Conservation (phyloP, 1,140 invertebrate species). For the Riptortus pedestris region DNA sequence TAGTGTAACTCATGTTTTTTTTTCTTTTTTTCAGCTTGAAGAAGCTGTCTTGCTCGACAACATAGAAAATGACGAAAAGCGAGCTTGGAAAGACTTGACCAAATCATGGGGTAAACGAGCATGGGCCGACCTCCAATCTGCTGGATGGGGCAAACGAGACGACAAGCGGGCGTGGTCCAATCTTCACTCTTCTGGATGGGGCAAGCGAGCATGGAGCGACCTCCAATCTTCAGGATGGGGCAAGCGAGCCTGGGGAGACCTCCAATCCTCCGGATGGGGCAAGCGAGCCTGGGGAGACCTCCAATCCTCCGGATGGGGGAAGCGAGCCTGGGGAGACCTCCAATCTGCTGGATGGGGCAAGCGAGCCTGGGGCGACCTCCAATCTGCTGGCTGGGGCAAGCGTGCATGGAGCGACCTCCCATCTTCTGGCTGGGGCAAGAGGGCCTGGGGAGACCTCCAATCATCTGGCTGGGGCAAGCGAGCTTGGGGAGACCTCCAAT, state of each 20-base stretch:
- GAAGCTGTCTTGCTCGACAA: not conserved
- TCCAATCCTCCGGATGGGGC: slow-evolving; percentile 33
- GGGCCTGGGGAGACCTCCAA: no score
- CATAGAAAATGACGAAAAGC: slow-evolving; percentile 23
- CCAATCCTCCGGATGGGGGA: slow-evolving; percentile 32
- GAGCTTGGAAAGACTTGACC: slow-evolving; percentile 33
- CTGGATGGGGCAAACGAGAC: slow-evolving; percentile 33
- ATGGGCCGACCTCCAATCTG: slow-evolving; percentile 27
- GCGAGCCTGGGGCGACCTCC: slow-evolving; percentile 25
- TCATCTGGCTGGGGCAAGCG: no score
- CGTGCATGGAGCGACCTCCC: slow-evolving; percentile 31
- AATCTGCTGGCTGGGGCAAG: slow-evolving; percentile 31
- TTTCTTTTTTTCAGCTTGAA: not conserved
- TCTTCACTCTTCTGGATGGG: slow-evolving; percentile 32
- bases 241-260: slow-evolving; percentile 33
- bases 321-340: slow-evolving; percentile 29
- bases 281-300: slow-evolving; percentile 33
- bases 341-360: slow-evolving; percentile 29
- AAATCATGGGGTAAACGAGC: slow-evolving; percentile 31
- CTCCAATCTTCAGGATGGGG: slow-evolving; percentile 32
- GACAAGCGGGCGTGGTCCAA: slow-evolving; percentile 34
- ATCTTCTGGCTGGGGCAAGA: slow-evolving; percentile 31
- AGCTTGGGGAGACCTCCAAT: no score
- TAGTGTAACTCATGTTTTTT: not conserved
- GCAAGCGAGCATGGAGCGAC: slow-evolving; percentile 33